Evolutionary conservation across 92 coral and sea anemone genomes (phyloP), one percentile per base, ranked within the genome.

Genomic region (Paramuricea clavata): DNA sequence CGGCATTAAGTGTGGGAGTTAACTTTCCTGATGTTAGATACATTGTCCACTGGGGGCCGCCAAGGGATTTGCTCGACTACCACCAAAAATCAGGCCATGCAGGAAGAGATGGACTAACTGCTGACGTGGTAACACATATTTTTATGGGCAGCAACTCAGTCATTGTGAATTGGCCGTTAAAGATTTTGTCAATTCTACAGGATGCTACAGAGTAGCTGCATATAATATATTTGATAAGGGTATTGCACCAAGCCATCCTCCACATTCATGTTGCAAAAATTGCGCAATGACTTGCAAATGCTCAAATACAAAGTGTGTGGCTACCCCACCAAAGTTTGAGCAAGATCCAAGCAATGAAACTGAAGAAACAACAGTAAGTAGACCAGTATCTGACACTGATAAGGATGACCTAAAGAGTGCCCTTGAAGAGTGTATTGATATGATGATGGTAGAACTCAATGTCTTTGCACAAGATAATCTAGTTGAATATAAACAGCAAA

Each of bases 121-220:
- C 90, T 25, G 39, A 91, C 52, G 80, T 83, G 17, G 15, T 85
- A 11, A 50, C 33, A 2, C 28, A n/a, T n/a, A 83, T 32, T 91
- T 84, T 42, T 65, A 91, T 62, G 94, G 92, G 1, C 84, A 88
- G 12, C 94, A 92, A 41, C 6, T 81, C n/a, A 39, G 59, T 25
- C 42, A 17, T 42, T 89, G 95, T 78, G 91, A 92, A 70, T 43
- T 27, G 9, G 81, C 44, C 34, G 85, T 89, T 1, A 89, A 92
- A 47, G 69, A 56, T 6, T 92, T 92, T 86, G 82, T 92, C 12
- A 27, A 47, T 27, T 25, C 88, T 19, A 68, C 73, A 35, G 92
- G 86, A 11, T 89, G 94, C 34, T 74, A 71, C 47, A 30, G 89
- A 13, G 89, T 92, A 13, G 89, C 79, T 3, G 86, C 84, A n/a